These are phyloP conservation scores for Urocynchramus pylzowi DNA, from an alignment of 2,113 vertebrate genomes.

Conservation along the genomic window DNA sequence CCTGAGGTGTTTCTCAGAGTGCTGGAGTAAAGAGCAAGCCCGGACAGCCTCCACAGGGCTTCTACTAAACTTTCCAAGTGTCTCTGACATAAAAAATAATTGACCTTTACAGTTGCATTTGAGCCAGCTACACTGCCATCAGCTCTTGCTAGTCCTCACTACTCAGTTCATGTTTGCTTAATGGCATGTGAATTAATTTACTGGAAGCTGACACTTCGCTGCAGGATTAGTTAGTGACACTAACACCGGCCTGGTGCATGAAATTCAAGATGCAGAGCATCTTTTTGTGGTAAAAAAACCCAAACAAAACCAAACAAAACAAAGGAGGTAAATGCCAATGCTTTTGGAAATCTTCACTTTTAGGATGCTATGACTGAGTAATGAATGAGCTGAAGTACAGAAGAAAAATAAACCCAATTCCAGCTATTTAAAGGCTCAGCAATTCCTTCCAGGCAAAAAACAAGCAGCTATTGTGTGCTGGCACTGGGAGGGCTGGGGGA, in stretches of 20 bases:
- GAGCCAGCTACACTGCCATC: neutral
- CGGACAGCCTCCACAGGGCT: rapidly evolving
- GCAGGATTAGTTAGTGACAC: neutral
- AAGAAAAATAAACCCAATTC: constrained; percentile 15
- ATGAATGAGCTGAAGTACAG: neutral
- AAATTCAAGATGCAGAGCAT: neutral
- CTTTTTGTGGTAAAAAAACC: neutral
- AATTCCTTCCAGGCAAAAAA: neutral
- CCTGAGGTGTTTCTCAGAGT: neutral
- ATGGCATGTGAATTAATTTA: neutral
- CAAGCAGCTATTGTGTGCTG: constrained; percentile 39
- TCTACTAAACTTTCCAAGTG: neutral
- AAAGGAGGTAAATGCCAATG: neutral
- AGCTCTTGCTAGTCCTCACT: neutral
- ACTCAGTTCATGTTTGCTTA: neutral
- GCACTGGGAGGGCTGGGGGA: neutral
- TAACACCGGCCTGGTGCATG: neutral
- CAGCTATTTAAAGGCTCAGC: constrained; percentile 30
- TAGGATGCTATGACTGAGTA: neutral
- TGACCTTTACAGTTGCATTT: neutral
- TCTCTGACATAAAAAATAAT: neutral
- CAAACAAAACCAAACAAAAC: neutral
- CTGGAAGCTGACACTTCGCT: neutral
- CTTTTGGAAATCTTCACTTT: neutral
- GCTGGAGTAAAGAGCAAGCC: neutral